These are phyloP conservation scores for Philotrypesis tridentata DNA, from an alignment of 1,140 invertebrate genomes.

Conservation along the genomic window DNA sequence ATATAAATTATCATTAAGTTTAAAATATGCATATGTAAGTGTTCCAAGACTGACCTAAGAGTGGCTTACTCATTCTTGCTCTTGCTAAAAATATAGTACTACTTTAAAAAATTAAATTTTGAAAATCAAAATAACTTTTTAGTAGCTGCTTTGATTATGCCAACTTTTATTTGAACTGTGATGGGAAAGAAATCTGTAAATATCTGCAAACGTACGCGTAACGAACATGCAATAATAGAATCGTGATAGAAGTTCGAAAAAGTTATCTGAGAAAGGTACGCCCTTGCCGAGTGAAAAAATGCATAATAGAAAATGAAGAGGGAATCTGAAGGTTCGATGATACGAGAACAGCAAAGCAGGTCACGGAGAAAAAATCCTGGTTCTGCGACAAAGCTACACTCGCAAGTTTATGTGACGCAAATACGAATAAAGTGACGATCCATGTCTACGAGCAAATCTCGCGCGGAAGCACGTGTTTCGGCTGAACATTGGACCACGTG, in stretches of 20 bases:
- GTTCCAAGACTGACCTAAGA: neutral
- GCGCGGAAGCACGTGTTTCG: neutral
- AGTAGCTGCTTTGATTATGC: too few relatives aligned
- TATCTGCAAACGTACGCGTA: too few relatives aligned
- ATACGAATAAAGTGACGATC: neutral
- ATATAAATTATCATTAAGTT: neutral
- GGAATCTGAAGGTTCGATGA: neutral
- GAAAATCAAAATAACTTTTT: neutral
- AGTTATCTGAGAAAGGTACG: neutral
- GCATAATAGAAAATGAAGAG: neutral
- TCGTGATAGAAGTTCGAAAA: too few relatives aligned
- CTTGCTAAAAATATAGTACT: too few relatives aligned
- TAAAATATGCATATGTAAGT: too few relatives aligned
- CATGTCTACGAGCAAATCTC: neutral
- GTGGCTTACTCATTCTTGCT: neutral
- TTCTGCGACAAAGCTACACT: neutral
- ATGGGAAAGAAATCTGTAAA: neutral
- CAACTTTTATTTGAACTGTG: too few relatives aligned
- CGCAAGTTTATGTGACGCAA: neutral
- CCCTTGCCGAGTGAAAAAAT: too few relatives aligned
- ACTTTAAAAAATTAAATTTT: too few relatives aligned
- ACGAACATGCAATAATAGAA: too few relatives aligned
- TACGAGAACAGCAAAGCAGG: neutral
- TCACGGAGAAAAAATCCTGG: neutral
- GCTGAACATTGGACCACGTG: neutral